Conservation (phyloP, 2,113 vertebrate species). For the Athene cunicularia region DNA sequence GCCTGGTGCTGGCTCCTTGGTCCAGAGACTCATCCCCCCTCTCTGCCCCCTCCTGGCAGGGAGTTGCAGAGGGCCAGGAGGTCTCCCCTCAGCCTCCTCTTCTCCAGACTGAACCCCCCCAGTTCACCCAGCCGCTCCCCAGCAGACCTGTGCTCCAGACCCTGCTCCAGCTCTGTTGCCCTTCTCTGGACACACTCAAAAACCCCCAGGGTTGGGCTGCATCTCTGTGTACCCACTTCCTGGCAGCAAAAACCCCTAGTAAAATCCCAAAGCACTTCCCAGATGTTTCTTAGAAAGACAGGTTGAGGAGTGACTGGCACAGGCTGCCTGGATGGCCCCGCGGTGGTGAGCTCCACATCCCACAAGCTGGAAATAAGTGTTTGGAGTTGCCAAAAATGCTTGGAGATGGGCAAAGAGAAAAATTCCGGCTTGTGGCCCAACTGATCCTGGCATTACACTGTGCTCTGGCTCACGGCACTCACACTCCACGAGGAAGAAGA, state of each 20-base stretch:
- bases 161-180: too few species aligned
- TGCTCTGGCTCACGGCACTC: conserved; percentile 43
- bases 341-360: neutral
- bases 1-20: too few species aligned
- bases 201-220: neutral
- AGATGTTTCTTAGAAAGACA: neutral
- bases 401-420: neutral
- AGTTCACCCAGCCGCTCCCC: too few species aligned
- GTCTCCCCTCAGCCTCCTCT: too few species aligned
- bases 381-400: neutral
- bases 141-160: too few species aligned
- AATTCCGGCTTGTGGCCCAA: neutral
- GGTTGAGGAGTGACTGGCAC: neutral
- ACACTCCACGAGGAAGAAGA: conserved; percentile 97
- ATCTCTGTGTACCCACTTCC: neutral
- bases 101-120: too few species aligned
- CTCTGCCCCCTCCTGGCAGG: too few species aligned
- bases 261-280: neutral
- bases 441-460: neutral
- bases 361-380: neutral
- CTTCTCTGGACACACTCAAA: too few species aligned
- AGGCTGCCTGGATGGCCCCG: rapidly evolving
- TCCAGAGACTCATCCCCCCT: too few species aligned
- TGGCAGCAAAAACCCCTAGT: rapidly evolving
- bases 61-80: too few species aligned